Conservation (phyloP, 2,113 vertebrate genomes). For the Calidris pugnax region DNA sequence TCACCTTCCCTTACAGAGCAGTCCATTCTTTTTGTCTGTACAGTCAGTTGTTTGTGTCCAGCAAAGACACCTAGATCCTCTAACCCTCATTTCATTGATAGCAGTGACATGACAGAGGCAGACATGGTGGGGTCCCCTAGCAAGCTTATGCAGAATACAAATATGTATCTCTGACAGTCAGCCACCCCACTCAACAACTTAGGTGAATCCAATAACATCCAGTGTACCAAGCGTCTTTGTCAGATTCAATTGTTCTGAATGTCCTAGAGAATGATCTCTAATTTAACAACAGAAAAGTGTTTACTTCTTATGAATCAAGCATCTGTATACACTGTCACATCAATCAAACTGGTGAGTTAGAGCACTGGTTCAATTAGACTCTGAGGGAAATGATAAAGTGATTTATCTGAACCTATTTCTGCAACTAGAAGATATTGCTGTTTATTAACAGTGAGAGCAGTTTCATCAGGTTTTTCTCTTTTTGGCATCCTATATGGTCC, state of each 20-base stretch:
- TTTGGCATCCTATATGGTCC: background rate
- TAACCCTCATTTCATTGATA: background rate
- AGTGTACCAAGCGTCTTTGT: background rate
- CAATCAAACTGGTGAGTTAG: slow-evolving; percentile 2
- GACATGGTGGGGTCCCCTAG: fast-evolving
- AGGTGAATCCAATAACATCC: background rate
- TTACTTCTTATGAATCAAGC: slow-evolving; percentile 1
- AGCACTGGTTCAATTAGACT: slow-evolving; percentile 8
- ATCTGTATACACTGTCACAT: background rate
- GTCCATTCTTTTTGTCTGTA: background rate
- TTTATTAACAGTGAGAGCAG: background rate
- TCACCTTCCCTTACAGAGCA: background rate
- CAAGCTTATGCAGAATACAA: background rate
- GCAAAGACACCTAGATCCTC: background rate
- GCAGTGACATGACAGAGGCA: background rate
- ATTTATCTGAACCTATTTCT: slow-evolving; percentile 3
- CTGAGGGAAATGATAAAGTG: background rate
- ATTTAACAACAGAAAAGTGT: background rate
- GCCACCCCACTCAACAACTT: background rate
- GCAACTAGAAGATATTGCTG: background rate
- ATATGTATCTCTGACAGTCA: background rate
- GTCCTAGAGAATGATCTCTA: background rate
- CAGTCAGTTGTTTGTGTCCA: background rate
- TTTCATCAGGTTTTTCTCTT: background rate
- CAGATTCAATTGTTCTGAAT: background rate